These are phyloP conservation scores for Embiotoca jacksoni DNA, from an alignment of 2,113 vertebrate genomes.

Conservation along the genomic window DNA sequence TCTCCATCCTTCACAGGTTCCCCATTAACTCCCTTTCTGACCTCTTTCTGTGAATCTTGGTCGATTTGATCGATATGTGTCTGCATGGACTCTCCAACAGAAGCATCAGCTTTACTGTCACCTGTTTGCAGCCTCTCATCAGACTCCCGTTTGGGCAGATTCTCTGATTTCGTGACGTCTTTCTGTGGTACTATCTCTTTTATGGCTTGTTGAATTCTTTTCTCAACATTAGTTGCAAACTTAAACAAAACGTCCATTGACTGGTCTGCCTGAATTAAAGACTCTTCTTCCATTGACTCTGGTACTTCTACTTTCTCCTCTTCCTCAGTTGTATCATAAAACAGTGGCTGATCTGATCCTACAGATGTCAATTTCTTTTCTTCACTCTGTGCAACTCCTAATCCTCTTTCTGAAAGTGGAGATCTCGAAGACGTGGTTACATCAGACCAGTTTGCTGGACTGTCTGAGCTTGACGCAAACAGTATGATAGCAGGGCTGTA, in stretches of 20 bases:
- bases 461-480: slow-evolving; percentile 52
- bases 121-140: slow-evolving; percentile 9
- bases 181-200: slow-evolving; percentile 60
- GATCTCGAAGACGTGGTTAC: slow-evolving; percentile 3
- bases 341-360: slow-evolving; percentile 15
- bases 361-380: not conserved
- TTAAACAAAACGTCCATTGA: slow-evolving; percentile 74
- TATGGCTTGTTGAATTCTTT: slow-evolving; percentile 77
- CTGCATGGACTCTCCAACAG: slow-evolving; percentile 7
- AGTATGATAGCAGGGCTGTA: slow-evolving; percentile 35
- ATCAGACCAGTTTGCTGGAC: slow-evolving; percentile 40
- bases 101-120: not conserved
- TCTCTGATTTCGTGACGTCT: slow-evolving; percentile 5
- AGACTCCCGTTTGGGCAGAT: not conserved
- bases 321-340: not conserved
- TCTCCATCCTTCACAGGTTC: not conserved
- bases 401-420: slow-evolving; percentile 26
- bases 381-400: slow-evolving; percentile 1
- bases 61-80: not conserved
- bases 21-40: not conserved
- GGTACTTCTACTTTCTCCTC: slow-evolving; percentile 19
- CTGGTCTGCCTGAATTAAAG: slow-evolving; percentile 44
- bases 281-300: slow-evolving; percentile 8
- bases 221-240: slow-evolving; percentile 78
- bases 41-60: not conserved